Evolutionary conservation across 2,113 vertebrate genomes (phyloP), one percentile per base, ranked within the genome.

Genomic region (Chaetorhynchus papuensis): DNA sequence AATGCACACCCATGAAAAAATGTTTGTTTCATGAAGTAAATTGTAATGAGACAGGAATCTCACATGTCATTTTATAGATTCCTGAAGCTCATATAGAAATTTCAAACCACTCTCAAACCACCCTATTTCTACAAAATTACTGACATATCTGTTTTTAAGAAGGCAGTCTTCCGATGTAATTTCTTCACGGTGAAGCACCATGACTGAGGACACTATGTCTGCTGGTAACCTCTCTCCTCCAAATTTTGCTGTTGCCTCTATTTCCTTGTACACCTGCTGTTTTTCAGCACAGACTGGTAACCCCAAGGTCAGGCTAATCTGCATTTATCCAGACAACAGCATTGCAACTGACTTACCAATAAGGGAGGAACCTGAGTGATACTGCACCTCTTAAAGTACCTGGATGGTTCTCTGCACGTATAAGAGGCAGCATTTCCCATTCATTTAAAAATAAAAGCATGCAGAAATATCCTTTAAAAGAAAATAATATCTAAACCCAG

Each of bases 181-280:
- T 97, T 97, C 82, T 90, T 93, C 41, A n/a, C 60, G 92, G 93
- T 61, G 87, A 93, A 96, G 74, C 92, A 96, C 75, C 13, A 6
- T 57, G 27, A 93, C 61, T 63, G 80, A 77, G 77, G 64, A 87
- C 11, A 27, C 65, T 84, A 16, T 45, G n/a, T 53, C 81, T 89
- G 60, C 96, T 94, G 80, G 89, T 97, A 87, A 97, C 95, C 81
- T 94, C 84, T 88, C 78, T 33, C 61, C 86, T 95, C 75, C 87
- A 94, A 92, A 96, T 93, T 96, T 91, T 93, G 83, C 93, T 94
- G 69, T 85, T 91, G 78, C 54, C 68, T 93, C 59, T 92, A 79
- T 90, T 97, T 96, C 96, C 84, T 96, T 92, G 92, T 85, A 93
- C 69, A 85, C 91, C 85, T 93, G 89, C 95, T 97, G 81, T 77